A percentile compares a stretch with the other conserved stretches of the same genome.
Conservation (phyloP, 1,140 invertebrate species). For the Tachypleus tridentatus region DNA sequence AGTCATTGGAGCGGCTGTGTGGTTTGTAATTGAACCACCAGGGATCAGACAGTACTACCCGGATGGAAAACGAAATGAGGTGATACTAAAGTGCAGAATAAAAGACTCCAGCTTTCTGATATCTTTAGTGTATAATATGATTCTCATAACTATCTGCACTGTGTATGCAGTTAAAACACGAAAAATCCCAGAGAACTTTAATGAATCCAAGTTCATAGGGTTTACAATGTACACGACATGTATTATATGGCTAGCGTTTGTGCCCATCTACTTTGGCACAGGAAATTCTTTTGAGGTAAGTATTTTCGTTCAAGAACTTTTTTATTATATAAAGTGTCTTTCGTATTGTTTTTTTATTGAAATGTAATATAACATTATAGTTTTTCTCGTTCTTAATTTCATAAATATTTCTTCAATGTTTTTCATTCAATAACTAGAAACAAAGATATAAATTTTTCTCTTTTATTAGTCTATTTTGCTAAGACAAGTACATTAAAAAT, state of each 20-base stretch:
- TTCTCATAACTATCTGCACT: constrained; percentile 50
- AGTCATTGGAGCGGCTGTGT: constrained; percentile 36
- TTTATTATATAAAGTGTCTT: not conserved
- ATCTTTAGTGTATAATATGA: constrained; percentile 48
- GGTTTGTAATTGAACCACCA: constrained; percentile 46
- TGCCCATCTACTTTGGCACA: constrained; percentile 50
- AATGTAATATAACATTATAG: constrained; percentile 2
- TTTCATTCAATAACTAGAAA: too few relatives aligned
- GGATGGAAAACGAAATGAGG: constrained; percentile 34
- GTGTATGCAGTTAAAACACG: constrained; percentile 49
- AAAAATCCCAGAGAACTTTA: constrained; percentile 51
- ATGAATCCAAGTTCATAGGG: constrained; percentile 50
- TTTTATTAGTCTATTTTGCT: too few relatives aligned
- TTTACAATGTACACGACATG: constrained; percentile 55
- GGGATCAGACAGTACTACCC: constrained; percentile 41
- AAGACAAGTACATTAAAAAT: too few relatives aligned
- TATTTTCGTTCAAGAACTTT: not conserved
- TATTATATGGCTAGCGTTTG: constrained; percentile 50
- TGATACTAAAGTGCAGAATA: constrained; percentile 47
- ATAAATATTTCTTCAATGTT: too few relatives aligned
- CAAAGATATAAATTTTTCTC: too few relatives aligned
- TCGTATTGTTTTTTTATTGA: constrained; percentile 3
- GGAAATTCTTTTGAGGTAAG: constrained; percentile 42
- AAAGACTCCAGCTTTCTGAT: constrained; percentile 46
- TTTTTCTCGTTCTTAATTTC: not conserved